Base-by-base conservation (phyloP, 2,888 invertebrate genomes). In the Atherix ibis region DNA sequence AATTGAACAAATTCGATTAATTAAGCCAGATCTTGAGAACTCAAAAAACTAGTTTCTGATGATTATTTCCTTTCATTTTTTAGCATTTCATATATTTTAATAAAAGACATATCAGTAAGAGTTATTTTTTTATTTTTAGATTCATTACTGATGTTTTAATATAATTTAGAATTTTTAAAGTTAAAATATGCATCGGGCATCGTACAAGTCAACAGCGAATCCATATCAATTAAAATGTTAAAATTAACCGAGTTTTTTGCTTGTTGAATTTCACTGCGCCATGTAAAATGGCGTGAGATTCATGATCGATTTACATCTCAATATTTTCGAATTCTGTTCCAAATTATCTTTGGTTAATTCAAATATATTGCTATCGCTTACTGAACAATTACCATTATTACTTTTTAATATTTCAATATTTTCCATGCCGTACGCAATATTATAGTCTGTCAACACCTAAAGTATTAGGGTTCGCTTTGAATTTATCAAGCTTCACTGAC, bases 251-350 rank as follows among this genome's bases (percentile, higher is more conserved):
- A 50, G 1, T 41, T 46, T 3, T 51, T 48, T 1, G 57, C 53
- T 6, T 48, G 48, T 28, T 56, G 54, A 3, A 60, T 56, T 35
- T 56, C 57, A 10, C 56, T 51, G 1, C 59, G 52, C 60, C 60
- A 60, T 15, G 39, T 43, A 27, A 57, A 47, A 8, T 60, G 56
- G 3, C 56, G 39, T 1, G 58, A 53, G 2, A 49, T 39, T 3
- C 50, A 48, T 3, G 51, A 51, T 5, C 39, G 43, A 24, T 31
- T 26, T 12, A 27, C 24, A 9, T 31, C n/a, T 28, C 14, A 37
- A 27, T 24, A 27, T 25, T 22, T 36, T 36, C 13, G 40, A 34
- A 33, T 36, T 42, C 34, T 39, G 33, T 2, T 37, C 15, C 18
- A 44, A 36, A 38, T 44, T 45, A 13, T 42, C 31, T 33, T 44